Percentiles rank a stretch among this genome's conserved stretches.
These are phyloP conservation scores for Loris lydekkerianus DNA, from an alignment of 2,797 vertebrate species.

Conservation along the genomic window DNA sequence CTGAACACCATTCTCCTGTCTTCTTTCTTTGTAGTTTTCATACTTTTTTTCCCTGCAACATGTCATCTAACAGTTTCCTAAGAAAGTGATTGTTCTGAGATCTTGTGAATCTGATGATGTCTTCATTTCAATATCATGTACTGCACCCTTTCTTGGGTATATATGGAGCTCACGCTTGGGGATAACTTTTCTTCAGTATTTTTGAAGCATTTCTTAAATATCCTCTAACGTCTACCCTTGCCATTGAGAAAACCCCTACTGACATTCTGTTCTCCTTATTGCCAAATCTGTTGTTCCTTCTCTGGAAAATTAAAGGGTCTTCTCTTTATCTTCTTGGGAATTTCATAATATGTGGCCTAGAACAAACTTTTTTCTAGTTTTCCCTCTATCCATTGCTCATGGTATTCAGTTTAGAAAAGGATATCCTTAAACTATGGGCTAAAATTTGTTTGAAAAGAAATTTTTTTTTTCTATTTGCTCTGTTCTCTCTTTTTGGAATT, in stretches of 20 bases:
- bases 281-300: background rate
- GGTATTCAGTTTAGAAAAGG: background rate
- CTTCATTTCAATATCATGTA: background rate
- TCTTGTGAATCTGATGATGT: background rate
- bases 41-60: background rate
- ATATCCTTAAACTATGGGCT: background rate
- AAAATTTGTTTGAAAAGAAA: background rate
- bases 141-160: background rate
- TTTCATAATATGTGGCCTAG: background rate
- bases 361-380: background rate
- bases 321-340: background rate
- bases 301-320: background rate
- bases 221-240: background rate
- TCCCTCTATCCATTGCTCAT: too few relatives aligned
- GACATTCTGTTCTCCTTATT: background rate
- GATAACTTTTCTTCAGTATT: background rate
- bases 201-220: background rate
- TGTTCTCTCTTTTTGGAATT: background rate
- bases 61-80: background rate
- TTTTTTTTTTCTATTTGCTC: background rate
- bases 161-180: background rate
- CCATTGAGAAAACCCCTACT: background rate
- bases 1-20: background rate
- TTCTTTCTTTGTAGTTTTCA: background rate
- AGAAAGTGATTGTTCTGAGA: background rate